Evolutionary conservation across 53 echinoderm and acorn worm genomes (phyloP).

Genomic region (Echinarachnius parma): DNA sequence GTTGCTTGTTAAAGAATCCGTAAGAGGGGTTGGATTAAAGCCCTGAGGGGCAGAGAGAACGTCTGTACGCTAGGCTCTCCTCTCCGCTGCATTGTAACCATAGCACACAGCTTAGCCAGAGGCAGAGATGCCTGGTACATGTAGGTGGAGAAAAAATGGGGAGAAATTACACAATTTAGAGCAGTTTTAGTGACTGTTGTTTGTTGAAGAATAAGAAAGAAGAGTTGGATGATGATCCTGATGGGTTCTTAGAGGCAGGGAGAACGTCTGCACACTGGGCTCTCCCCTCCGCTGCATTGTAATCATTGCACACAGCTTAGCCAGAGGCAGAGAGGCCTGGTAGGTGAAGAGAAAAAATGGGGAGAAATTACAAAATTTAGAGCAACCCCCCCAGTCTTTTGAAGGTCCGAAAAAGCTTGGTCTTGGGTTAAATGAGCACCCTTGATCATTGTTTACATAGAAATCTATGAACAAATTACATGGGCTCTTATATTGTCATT

Average conservation of each 20-base stretch:
- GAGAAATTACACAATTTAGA: no score
- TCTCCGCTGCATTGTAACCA: constrained; percentile 93
- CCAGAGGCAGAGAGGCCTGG: constrained; percentile 76
- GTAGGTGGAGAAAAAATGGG: no score
- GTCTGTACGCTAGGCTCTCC: constrained; percentile 91
- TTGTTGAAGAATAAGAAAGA: no score
- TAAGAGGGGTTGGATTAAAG: not conserved
- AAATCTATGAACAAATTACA: no score
- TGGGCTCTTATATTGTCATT: no score
- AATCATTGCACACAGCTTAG: constrained; percentile 99
- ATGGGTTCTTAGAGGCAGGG: constrained; percentile 78
- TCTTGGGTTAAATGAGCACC: no score
- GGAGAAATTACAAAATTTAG: no score
- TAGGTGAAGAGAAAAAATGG: no score
- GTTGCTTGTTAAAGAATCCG: not conserved
- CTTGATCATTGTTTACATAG: no score
- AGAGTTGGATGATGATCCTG: constrained; percentile 58
- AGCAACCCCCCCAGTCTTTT: no score
- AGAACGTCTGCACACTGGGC: constrained; percentile 94
- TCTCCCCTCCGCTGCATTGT: constrained; percentile 99
- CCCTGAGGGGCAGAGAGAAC: constrained; percentile 68
- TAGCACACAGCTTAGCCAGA: constrained; percentile 92
- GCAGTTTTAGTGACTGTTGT: no score
- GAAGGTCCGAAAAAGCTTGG: no score
- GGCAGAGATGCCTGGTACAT: constrained; percentile 80